Conservation (phyloP, 2,113 vertebrate species). For the Gymnorhina tibicen region DNA sequence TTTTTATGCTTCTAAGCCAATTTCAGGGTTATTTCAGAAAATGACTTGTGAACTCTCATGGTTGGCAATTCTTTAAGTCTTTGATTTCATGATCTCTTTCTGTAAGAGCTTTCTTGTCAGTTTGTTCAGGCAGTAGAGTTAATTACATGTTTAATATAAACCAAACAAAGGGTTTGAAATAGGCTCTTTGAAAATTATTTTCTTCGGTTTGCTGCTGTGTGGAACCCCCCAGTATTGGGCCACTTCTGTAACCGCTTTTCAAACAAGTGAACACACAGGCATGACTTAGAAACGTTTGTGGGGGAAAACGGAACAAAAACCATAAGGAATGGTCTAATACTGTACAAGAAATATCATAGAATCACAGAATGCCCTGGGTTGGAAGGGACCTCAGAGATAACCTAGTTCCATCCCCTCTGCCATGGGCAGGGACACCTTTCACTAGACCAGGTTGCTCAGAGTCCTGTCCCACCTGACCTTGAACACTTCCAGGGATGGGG, state of each 20-base stretch:
- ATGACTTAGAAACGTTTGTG: neutral
- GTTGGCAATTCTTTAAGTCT: neutral
- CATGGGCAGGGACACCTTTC: neutral
- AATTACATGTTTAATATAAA: neutral
- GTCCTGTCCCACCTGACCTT: neutral
- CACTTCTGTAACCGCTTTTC: neutral
- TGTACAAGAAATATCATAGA: neutral
- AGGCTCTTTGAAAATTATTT: neutral
- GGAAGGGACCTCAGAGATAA: neutral
- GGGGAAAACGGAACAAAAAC: neutral
- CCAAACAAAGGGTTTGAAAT: neutral
- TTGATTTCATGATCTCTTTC: neutral
- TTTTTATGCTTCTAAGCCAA: neutral
- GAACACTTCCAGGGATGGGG: neutral
- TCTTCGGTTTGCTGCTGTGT: neutral
- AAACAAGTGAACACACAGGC: neutral
- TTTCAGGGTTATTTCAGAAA: neutral
- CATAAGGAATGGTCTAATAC: neutral
- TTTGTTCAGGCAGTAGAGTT: neutral
- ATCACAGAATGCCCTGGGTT: neutral
- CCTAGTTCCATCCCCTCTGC: neutral
- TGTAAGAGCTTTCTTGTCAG: neutral
- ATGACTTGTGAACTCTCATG: neutral
- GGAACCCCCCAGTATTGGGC: neutral
- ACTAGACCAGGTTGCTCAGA: neutral